These are phyloP conservation scores for Melanogrammus aeglefinus DNA, from an alignment of 2,797 vertebrate species.

Conservation along the genomic window DNA sequence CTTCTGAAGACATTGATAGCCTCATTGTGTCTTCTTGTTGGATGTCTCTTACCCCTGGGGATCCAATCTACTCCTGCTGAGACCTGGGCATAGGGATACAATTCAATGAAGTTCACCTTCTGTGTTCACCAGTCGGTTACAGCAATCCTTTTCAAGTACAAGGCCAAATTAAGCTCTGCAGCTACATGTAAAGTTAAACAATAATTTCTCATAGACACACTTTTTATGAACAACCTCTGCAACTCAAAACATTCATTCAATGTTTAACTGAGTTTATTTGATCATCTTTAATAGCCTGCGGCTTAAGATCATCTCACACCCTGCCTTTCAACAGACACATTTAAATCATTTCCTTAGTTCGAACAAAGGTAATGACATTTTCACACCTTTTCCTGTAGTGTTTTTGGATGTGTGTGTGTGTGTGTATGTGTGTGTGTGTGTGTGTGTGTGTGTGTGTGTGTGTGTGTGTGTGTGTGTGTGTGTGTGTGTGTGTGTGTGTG, in stretches of 20 bases:
- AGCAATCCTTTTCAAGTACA: conserved; percentile 15
- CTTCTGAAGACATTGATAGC: background rate
- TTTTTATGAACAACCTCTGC: background rate
- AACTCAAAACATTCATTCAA: background rate
- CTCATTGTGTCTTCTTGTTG: conserved; percentile 3
- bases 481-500: conserved; percentile 11
- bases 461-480: conserved; percentile 5
- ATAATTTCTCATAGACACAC: background rate
- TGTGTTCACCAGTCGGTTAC: conserved; percentile 9
- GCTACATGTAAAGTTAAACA: conserved; percentile 5
- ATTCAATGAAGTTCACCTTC: conserved; percentile 17
- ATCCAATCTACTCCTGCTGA: background rate
- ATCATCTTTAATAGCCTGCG: background rate
- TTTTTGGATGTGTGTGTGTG: conserved; percentile 8
- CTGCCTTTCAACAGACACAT: background rate
- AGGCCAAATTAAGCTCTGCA: background rate
- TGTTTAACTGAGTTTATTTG: background rate
- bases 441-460: conserved; percentile 7
- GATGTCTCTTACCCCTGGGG: conserved; percentile 1
- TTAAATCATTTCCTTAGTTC: background rate
- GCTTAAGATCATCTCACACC: background rate
- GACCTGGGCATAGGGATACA: conserved; percentile 9
- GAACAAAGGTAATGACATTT: background rate
- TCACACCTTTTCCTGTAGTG: background rate
- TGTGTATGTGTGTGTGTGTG: conserved; percentile 9